Conservation (phyloP, 23 tunicate species). For the Aplidium turbinatum region DNA sequence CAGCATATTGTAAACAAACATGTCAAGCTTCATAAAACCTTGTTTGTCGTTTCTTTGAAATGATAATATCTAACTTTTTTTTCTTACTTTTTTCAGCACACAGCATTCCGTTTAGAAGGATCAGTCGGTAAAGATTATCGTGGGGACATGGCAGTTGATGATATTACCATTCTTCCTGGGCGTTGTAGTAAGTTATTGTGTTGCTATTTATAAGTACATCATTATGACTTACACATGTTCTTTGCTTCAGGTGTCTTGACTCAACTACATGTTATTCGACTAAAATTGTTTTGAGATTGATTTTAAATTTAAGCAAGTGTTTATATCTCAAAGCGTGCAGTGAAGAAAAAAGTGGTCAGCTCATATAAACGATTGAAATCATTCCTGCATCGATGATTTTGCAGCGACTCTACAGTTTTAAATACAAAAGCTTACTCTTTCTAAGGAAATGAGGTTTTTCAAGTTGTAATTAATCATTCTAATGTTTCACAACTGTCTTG, state of each 20-base stretch:
- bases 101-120: slow-evolving; percentile 73
- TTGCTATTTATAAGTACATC: not conserved
- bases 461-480: too few species aligned
- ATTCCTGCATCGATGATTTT: too few species aligned
- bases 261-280: not conserved
- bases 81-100: slow-evolving; percentile 35
- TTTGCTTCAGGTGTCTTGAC: not conserved
- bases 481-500: too few species aligned
- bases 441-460: too few species aligned
- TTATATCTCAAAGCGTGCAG: too few species aligned
- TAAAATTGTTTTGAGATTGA: too few species aligned
- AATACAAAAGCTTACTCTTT: too few species aligned
- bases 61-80: not conserved
- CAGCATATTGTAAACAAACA: slow-evolving; percentile 1
- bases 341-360: too few species aligned
- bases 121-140: slow-evolving; percentile 64
- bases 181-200: slow-evolving; percentile 63
- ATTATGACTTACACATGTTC: too few species aligned
- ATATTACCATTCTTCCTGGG: slow-evolving; percentile 68
- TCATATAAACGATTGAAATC: too few species aligned
- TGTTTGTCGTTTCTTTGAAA: not conserved
- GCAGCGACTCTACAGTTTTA: too few species aligned
- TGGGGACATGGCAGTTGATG: slow-evolving; percentile 90
- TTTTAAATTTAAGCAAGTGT: too few species aligned
- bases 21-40: not conserved